A percentile compares a stretch with the other conserved stretches of the same genome.
Evolutionary conservation across 64 coral and sea anemone genomes (phyloP).

Genomic region (Dendronephthya gigantea): DNA sequence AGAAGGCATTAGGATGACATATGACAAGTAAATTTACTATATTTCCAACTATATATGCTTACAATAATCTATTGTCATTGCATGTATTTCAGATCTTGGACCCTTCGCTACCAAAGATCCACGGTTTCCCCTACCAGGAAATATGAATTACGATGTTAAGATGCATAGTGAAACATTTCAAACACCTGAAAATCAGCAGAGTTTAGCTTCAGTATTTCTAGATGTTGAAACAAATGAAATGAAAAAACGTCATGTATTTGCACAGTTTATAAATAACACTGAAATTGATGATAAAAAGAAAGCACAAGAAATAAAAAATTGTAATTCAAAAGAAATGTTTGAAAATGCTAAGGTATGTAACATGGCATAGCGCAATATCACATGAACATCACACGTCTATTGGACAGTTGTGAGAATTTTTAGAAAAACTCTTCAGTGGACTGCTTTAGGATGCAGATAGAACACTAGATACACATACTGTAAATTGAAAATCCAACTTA

Average conservation of each 20-base stretch:
- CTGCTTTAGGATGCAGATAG: no score
- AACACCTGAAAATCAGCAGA: neutral
- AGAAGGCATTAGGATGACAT: no score
- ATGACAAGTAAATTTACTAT: no score
- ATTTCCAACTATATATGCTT: no score
- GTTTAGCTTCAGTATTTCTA: constrained; percentile 57
- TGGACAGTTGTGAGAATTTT: no score
- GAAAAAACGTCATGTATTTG: constrained; percentile 37
- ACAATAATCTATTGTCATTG: neutral
- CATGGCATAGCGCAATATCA: no score
- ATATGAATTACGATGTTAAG: constrained; percentile 54
- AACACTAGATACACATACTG: no score
- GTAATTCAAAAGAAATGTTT: neutral
- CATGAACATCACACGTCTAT: no score
- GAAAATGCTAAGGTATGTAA: neutral
- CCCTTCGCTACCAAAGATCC: constrained; percentile 85
- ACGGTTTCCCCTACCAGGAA: constrained; percentile 80
- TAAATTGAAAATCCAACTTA: no score
- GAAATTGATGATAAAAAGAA: constrained; percentile 14
- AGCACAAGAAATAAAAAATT: neutral
- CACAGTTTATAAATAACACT: constrained; percentile 26
- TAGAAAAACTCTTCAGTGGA: no score
- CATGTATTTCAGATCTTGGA: constrained; percentile 40
- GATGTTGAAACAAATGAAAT: constrained; percentile 57
- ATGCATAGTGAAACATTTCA: neutral